phyloP scores from a whole-genome alignment of 2,888 invertebrate species.

The Marronus borbonicus region DNA sequence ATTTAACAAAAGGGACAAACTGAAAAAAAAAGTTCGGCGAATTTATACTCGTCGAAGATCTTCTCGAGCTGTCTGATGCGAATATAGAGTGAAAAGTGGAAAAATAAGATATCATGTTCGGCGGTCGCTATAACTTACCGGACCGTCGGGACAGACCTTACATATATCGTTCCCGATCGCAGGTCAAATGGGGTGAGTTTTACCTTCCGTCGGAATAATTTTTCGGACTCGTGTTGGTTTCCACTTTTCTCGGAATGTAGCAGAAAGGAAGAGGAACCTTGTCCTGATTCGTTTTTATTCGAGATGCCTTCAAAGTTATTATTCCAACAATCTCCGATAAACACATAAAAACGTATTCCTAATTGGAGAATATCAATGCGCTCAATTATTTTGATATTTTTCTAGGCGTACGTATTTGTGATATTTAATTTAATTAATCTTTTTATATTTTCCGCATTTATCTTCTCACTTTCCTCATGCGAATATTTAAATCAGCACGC shows the following conservation, averaged over 20 bases:
- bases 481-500: too few relatives aligned
- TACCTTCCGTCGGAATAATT: neutral
- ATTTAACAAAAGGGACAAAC: neutral
- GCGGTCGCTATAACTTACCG: slow-evolving; percentile 12
- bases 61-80: slow-evolving; percentile 1
- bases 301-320: too few relatives aligned
- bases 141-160: slow-evolving; percentile 2
- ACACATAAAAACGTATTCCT: too few relatives aligned
- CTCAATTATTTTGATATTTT: too few relatives aligned
- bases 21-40: neutral
- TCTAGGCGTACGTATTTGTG: too few relatives aligned
- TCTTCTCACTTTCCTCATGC: too few relatives aligned
- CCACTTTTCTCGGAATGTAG: neutral
- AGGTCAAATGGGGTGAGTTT: neutral
- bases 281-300: too few relatives aligned
- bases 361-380: too few relatives aligned
- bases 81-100: slow-evolving; percentile 14
- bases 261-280: too few relatives aligned
- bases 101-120: slow-evolving; percentile 13
- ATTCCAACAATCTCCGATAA: too few relatives aligned
- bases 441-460: too few relatives aligned
- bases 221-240: neutral
- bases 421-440: too few relatives aligned
- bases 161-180: slow-evolving; percentile 1
- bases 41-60: neutral